These are phyloP conservation scores for Cheilosia vernalis DNA, from an alignment of 2,888 invertebrate genomes.

Conservation along the genomic window DNA sequence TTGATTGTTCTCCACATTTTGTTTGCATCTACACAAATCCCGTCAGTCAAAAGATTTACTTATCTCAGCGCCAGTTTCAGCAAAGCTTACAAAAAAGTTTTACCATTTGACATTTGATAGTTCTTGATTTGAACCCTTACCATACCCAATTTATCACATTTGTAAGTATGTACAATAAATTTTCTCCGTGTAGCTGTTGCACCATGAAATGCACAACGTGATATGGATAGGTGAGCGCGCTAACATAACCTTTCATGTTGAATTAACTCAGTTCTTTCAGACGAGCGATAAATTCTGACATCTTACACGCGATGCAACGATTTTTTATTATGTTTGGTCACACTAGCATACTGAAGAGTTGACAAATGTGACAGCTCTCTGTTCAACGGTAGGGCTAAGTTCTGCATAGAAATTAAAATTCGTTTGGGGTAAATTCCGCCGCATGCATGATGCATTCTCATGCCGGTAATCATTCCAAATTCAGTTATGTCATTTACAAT, in stretches of 20 bases:
- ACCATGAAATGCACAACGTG: constrained; percentile 44
- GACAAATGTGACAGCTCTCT: constrained; percentile 52
- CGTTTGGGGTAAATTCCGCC: not conserved
- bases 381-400: constrained; percentile 21
- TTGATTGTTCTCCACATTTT: too few species aligned
- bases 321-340: constrained; percentile 14
- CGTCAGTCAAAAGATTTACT: too few species aligned
- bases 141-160: not conserved
- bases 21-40: too few species aligned
- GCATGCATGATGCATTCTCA: too few species aligned
- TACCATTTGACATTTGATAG: too few species aligned
- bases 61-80: too few species aligned
- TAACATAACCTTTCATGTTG: constrained; percentile 74
- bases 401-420: constrained; percentile 5
- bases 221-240: constrained; percentile 69
- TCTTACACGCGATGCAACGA: constrained; percentile 57
- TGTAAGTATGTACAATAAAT: not conserved
- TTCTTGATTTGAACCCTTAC: too few species aligned
- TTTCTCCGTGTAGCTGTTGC: constrained; percentile 54
- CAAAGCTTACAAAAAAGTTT: too few species aligned
- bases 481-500: constrained; percentile 49
- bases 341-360: constrained; percentile 21
- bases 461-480: not conserved
- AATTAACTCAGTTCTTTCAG: constrained; percentile 66
- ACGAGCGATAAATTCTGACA: constrained; percentile 70